phyloP scores from a whole-genome alignment of 2,888 invertebrate genomes.

The Hoplodrina ambigua region DNA sequence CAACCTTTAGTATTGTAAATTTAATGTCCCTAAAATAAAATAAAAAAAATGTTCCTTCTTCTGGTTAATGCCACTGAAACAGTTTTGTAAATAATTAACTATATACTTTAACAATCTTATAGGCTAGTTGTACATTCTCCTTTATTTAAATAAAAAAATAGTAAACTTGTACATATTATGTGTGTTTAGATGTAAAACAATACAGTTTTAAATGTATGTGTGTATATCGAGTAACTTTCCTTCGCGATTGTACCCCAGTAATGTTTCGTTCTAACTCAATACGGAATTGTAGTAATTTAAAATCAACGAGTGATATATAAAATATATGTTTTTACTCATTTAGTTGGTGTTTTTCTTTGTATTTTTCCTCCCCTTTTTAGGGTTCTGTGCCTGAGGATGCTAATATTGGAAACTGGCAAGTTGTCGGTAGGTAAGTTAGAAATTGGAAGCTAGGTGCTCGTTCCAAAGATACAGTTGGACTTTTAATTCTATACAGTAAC shows the following conservation, averaged over 20 bases:
- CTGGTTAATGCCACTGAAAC: conserved; percentile 51
- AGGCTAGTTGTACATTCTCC: conserved; percentile 76
- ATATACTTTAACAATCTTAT: conserved; percentile 60
- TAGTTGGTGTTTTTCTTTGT: conserved; percentile 73
- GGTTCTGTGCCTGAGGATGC: no score
- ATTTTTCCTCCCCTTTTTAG: background rate
- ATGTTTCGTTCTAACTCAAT: conserved; percentile 64
- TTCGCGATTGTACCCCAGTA: conserved; percentile 77
- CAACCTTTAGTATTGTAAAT: conserved; percentile 63
- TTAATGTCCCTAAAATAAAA: conserved; percentile 59
- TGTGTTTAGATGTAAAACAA: conserved; percentile 67
- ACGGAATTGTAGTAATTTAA: conserved; percentile 79
- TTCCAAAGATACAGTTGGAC: no score
- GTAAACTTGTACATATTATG: conserved; percentile 73
- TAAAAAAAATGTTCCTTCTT: conserved; percentile 72
- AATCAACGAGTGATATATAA: conserved; percentile 81
- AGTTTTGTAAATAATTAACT: conserved; percentile 63
- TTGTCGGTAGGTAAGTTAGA: no score
- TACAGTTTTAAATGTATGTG: conserved; percentile 76
- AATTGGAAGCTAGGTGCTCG: no score
- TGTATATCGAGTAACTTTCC: conserved; percentile 78
- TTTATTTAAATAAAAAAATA: conserved; percentile 70
- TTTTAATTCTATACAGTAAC: no score
- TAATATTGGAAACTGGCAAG: no score
- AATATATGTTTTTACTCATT: conserved; percentile 91